phyloP scores from a whole-genome alignment of 2,888 invertebrate species.

The Mantis religiosa region DNA sequence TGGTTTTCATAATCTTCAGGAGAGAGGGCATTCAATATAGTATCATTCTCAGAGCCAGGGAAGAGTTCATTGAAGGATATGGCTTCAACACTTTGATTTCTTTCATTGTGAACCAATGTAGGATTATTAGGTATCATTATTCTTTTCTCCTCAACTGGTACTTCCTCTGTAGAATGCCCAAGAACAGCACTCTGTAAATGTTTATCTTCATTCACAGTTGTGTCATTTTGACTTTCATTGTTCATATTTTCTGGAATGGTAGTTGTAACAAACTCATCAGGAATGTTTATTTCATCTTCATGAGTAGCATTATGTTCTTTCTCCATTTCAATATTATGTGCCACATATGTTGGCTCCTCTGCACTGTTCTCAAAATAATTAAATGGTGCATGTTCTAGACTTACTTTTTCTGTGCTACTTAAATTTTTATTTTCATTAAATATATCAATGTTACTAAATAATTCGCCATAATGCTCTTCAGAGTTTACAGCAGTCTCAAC shows the following conservation, averaged over 20 bases:
- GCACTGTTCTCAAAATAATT: not conserved
- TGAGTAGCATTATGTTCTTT: not conserved
- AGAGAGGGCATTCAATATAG: conserved; percentile 4
- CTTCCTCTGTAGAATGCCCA: not conserved
- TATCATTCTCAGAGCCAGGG: not conserved
- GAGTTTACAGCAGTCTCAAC: not conserved
- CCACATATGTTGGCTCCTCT: not conserved
- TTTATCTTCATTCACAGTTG: not conserved
- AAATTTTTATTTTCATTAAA: not conserved
- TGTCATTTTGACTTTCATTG: not conserved
- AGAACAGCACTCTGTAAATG: not conserved
- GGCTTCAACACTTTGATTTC: not conserved
- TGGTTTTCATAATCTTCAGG: conserved; percentile 29
- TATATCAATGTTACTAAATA: not conserved
- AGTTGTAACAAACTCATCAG: not conserved
- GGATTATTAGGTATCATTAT: not conserved
- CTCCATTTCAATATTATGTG: not conserved
- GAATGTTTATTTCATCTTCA: not conserved
- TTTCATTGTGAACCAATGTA: not conserved
- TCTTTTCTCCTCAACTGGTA: not conserved
- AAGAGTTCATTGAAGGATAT: not conserved
- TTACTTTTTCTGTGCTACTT: not conserved
- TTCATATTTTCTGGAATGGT: not conserved
- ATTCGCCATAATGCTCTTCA: not conserved
- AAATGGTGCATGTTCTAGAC: not conserved